These are phyloP conservation scores for Lithophane socia DNA, from an alignment of 2,888 invertebrate genomes.

Conservation along the genomic window DNA sequence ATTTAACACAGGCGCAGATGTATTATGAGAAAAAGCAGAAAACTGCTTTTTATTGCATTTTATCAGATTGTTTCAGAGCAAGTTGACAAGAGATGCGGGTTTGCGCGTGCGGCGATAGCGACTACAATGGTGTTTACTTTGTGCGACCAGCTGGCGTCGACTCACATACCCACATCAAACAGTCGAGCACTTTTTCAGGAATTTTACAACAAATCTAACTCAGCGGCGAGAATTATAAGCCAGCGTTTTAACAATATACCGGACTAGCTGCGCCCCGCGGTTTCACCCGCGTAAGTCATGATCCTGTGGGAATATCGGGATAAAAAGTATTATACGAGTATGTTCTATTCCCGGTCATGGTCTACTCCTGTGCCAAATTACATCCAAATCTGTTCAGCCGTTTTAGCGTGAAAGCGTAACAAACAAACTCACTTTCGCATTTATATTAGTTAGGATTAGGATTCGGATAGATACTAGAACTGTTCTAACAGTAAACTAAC, in stretches of 20 bases:
- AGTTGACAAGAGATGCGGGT: neutral
- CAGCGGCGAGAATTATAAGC: conserved; percentile 4
- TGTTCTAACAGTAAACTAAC: no score
- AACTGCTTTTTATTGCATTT: conserved; percentile 1
- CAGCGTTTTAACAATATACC: conserved; percentile 24
- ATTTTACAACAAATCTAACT: conserved; percentile 69
- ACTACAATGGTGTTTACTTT: conserved; percentile 72
- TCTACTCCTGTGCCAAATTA: no score
- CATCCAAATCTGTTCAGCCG: no score
- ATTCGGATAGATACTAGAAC: no score
- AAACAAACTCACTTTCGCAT: no score
- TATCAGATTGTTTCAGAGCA: conserved; percentile 17
- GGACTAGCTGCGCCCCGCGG: no score
- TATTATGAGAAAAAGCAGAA: conserved; percentile 10
- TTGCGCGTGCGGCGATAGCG: conserved; percentile 48
- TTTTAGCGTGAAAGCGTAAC: no score
- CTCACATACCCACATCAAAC: conserved; percentile 52
- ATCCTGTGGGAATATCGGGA: no score
- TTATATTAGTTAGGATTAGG: no score
- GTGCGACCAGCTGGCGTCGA: conserved; percentile 60
- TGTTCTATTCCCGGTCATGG: no score
- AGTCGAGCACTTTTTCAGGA: conserved; percentile 65
- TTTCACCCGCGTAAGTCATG: no score
- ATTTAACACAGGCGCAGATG: neutral
- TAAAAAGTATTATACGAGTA: no score